These are phyloP conservation scores for Glandiceps talaboti DNA, from an alignment of 53 echinoderm and acorn worm genomes.

Conservation along the genomic window DNA sequence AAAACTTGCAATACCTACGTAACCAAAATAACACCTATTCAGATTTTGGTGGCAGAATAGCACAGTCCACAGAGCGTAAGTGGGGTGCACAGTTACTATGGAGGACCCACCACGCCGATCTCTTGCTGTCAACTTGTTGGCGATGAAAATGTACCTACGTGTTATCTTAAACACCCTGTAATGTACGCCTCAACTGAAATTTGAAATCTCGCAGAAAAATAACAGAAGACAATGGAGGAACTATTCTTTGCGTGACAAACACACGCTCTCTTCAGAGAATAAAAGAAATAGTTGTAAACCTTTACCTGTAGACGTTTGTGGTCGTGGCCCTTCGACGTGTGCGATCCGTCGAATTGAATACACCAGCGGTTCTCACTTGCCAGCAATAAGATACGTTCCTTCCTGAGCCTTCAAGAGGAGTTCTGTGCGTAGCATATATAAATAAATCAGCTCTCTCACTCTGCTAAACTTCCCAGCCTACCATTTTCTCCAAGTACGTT, in stretches of 20 bases:
- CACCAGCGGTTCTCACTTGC: not conserved
- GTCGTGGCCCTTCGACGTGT: not conserved
- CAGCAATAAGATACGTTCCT: not conserved
- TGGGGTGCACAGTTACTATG: not conserved
- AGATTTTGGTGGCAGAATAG: too few relatives aligned
- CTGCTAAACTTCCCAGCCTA: not conserved
- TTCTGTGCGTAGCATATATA: not conserved
- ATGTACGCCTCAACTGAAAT: not conserved
- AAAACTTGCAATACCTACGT: too few relatives aligned
- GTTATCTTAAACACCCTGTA: not conserved
- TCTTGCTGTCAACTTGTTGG: not conserved
- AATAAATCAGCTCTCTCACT: not conserved
- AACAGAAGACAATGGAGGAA: not conserved
- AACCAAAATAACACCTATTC: too few relatives aligned
- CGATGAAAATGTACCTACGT: not conserved
- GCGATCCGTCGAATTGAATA: not conserved
- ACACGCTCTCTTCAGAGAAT: not conserved
- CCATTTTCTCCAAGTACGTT: not conserved
- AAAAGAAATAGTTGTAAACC: not conserved
- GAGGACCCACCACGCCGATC: not conserved
- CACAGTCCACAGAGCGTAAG: too few relatives aligned
- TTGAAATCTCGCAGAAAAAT: not conserved
- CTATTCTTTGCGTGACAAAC: not conserved
- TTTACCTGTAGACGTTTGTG: not conserved
- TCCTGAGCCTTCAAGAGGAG: not conserved